Evolutionary conservation across 2,888 invertebrate genomes (phyloP), one percentile per base, ranked within the genome.

Genomic region (Callinectes sapidus): DNA sequence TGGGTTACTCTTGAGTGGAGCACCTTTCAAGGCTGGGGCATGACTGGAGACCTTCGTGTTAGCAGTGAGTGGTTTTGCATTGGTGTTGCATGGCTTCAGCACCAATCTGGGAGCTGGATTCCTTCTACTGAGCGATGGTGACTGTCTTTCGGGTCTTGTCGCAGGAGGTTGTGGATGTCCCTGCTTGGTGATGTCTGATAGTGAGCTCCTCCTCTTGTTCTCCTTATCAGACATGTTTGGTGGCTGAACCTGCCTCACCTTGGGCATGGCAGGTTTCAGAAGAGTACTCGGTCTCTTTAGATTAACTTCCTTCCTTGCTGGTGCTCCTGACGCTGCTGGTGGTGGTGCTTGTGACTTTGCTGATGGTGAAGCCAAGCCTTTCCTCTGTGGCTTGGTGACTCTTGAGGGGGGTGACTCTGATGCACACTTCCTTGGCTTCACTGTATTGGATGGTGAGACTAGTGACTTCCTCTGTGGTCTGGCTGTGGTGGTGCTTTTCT

Each of bases 91-190:
- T 32, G 81, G 35, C 81, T 81, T 81, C 2, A 81, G 81, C 32
- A 81, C 35, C 35, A 81, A n/a, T 81, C 81, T 81, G 32, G 81
- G 35, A 35, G 81, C 32, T 81, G 81, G 81, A 81, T 81, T 81
- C 35, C 35, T 32, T 16, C 35, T 81, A n/a, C 16, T 81, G 16
- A 35, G 81, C n/a, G 18, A 32, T 81, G 16, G 81, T 16, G 81
- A 35, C 13, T 13, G 32, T 35, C 35, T 35, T 1, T 35, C 35
- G 35, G 35, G 13, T 35, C 18, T 28, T n/a, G 13, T 77, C 13
- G 0, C 32, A 81, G 77, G 35, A 16, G 32, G 81, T 35, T 10
- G 35, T 81, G 81, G 13, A n/a, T 2, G 35, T 14, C 16, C 3
- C 13, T 35, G 81, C 18, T 6, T 81, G 81, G 14, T 35, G 39